A percentile compares a stretch with the other conserved stretches of the same genome.
phyloP scores from a whole-genome alignment of 2,888 invertebrate species.

The Gortyna flavago region DNA sequence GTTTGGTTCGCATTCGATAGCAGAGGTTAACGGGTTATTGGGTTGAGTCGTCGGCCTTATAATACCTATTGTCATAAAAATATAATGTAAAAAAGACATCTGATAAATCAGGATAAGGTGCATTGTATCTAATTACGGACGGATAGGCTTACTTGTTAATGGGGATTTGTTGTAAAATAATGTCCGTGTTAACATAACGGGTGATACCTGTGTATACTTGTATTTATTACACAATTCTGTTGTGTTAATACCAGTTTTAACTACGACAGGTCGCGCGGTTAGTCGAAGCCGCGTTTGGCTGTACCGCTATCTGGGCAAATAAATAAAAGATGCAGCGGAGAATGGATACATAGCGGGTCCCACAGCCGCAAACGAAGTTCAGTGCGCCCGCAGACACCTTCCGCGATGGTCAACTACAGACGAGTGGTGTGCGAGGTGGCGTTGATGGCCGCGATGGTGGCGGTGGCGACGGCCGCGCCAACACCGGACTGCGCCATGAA shows the following conservation, averaged over 20 bases:
- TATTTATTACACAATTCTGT: conserved; percentile 78
- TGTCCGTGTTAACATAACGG: conserved; percentile 43
- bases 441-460: conserved; percentile 70
- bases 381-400: conserved; percentile 79
- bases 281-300: conserved; percentile 75
- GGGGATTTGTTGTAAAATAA: conserved; percentile 23
- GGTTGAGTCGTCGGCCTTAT: conserved; percentile 53
- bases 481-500: conserved; percentile 68
- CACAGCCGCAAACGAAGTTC: conserved; percentile 76
- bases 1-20: conserved; percentile 31
- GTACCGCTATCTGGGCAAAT: conserved; percentile 89
- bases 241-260: conserved; percentile 86
- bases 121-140: neutral
- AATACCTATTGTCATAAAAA: conserved; percentile 49
- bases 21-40: conserved; percentile 61
- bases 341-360: conserved; percentile 84
- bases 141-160: neutral
- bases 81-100: conserved; percentile 41
- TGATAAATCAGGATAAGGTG: conserved; percentile 3
- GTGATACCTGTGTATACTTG: conserved; percentile 54
- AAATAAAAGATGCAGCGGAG: conserved; percentile 89
- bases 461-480: conserved; percentile 72
- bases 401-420: conserved; percentile 89
- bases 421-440: conserved; percentile 83
- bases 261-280: conserved; percentile 78